Percentiles rank a stretch among this genome's conserved stretches.
Conservation (phyloP, 2,797 vertebrate species). For the Borostomias antarcticus region DNA sequence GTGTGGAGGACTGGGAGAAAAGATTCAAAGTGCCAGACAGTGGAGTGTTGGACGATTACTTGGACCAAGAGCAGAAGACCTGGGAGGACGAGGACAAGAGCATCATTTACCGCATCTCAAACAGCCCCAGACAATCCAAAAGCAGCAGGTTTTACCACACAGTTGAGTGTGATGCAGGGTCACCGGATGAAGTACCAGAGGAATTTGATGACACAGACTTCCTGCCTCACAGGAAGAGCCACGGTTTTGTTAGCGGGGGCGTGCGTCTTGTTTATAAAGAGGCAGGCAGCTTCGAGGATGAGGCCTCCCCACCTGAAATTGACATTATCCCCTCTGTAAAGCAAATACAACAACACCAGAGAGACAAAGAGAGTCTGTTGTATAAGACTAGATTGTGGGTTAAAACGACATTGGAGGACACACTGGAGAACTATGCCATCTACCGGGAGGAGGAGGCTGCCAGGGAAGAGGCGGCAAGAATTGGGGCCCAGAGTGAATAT, state of each 20-base stretch:
- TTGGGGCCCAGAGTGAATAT: constrained; percentile 71
- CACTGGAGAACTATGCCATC: constrained; percentile 75
- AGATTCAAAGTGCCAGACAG: constrained; percentile 82
- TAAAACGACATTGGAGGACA: constrained; percentile 70
- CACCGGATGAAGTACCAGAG: constrained; percentile 71
- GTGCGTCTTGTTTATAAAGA: constrained; percentile 70
- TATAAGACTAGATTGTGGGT: constrained; percentile 85
- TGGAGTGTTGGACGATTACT: constrained; percentile 82
- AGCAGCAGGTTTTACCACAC: constrained; percentile 71
- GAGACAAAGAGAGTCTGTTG: constrained; percentile 81
- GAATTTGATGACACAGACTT: constrained; percentile 71
- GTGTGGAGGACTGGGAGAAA: constrained; percentile 84
- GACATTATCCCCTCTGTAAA: constrained; percentile 75
- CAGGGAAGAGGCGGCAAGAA: constrained; percentile 56
- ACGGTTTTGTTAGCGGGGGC: constrained; percentile 55
- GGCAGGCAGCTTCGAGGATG: constrained; percentile 74
- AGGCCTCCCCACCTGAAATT: constrained; percentile 75
- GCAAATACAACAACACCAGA: constrained; percentile 46
- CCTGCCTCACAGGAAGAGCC: constrained; percentile 33
- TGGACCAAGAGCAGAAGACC: constrained; percentile 82
- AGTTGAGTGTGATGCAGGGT: constrained; percentile 66
- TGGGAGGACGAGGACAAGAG: constrained; percentile 82
- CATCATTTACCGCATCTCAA: constrained; percentile 74
- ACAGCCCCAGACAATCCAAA: constrained; percentile 58
- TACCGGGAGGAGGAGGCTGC: constrained; percentile 74